Evolutionary conservation across 1,140 invertebrate genomes (phyloP), one percentile per base, ranked within the genome.

Genomic region (Neotoxoptera formosana): DNA sequence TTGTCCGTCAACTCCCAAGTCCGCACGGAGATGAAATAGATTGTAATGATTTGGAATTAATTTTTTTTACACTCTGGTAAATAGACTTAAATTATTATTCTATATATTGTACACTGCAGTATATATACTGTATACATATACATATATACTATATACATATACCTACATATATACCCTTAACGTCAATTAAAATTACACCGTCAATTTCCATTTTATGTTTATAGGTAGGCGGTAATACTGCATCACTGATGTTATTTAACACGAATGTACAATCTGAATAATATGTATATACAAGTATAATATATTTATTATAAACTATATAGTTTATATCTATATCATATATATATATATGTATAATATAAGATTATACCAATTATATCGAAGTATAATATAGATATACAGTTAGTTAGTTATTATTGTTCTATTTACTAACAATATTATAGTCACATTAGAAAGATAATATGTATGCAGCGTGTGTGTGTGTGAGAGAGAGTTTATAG

Each of bases 41-140:
- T 90, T 36, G 56, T 67, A 91, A 91, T 47, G 53, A 91, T 91
- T 91, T 91, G 90, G 90, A 91, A 76, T 91, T 89, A 51, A 89
- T 89, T 36, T 89, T 89, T 41, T 89, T 53, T 51, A 36, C 87
- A 36, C 48, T 36, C 48, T 20, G 48, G 21, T 53, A 89, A 53
- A 89, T 53, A 89, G 8, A 53, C 48, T 53, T 51, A 53, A 89
- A 89, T 89, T 25, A 76, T 76, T 76, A 76, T 76, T 76, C 30
- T n/a, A 76, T 17, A 76, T 9, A n/a, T 76, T 9, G 56, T 56
- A 25, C 30, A 84, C 9, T 11, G 21, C n/a, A n/a, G n/a, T n/a
- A n/a, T 23, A 30, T 30, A 87, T 7, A 14, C 0, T 30, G 45
- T 86, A 51, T 17, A 20, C 20, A 51, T 20, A 51, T 41, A 41